A percentile compares a stretch with the other conserved stretches of the same genome.
Evolutionary conservation across 2,888 invertebrate species (phyloP).

Genomic region (Fragum sueziense): DNA sequence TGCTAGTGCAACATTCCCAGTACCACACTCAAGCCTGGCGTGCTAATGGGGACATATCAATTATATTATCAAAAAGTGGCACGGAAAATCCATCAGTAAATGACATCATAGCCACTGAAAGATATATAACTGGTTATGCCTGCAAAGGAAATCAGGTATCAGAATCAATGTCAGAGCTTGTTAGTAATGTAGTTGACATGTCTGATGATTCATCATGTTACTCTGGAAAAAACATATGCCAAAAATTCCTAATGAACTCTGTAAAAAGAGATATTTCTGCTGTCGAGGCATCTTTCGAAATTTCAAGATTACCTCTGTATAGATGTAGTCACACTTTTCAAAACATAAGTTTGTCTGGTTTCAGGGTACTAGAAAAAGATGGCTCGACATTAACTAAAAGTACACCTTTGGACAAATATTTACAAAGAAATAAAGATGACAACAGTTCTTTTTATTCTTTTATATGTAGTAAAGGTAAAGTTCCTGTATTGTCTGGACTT

Average conservation of each 20-base stretch:
- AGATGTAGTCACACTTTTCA: conserved; percentile 57
- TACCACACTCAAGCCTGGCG: conserved; percentile 64
- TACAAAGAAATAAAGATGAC: conserved; percentile 39
- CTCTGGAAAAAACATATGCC: conserved; percentile 46
- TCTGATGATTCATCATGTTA: conserved; percentile 21
- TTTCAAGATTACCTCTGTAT: conserved; percentile 44
- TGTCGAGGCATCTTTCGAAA: conserved; percentile 57
- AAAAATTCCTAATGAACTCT: conserved; percentile 56
- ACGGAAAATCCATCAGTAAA: conserved; percentile 60
- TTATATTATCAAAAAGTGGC: conserved; percentile 62
- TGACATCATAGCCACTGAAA: conserved; percentile 48
- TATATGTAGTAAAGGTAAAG: conserved; percentile 44
- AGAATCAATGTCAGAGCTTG: conserved; percentile 55
- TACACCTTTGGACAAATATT: conserved; percentile 54
- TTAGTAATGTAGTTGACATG: conserved; percentile 43
- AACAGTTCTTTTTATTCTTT: conserved; percentile 48
- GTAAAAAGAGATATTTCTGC: conserved; percentile 62
- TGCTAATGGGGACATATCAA: conserved; percentile 65
- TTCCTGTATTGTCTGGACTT: conserved; percentile 46
- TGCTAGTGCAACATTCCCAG: conserved; percentile 62
- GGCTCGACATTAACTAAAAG: conserved; percentile 42
- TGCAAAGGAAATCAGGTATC: conserved; percentile 65
- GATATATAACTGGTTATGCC: conserved; percentile 54
- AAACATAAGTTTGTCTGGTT: conserved; percentile 56
- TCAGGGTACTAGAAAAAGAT: conserved; percentile 41